Conservation (phyloP, 2,113 vertebrate genomes). For the Eolophus roseicapilla region DNA sequence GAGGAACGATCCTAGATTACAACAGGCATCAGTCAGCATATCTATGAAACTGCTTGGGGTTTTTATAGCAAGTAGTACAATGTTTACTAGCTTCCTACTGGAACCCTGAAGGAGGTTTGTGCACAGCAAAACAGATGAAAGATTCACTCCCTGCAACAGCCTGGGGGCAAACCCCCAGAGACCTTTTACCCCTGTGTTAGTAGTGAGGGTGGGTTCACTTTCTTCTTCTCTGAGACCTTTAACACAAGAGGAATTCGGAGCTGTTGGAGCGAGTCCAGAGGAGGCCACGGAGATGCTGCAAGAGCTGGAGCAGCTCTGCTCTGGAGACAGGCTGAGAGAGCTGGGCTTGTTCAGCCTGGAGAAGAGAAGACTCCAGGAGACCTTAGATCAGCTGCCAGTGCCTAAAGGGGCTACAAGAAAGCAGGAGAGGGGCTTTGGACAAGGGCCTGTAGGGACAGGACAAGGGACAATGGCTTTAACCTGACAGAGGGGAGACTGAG, state of each 20-base stretch:
- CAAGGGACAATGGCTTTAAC: too few species aligned
- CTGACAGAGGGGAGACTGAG: too few species aligned
- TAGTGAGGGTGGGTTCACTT: neutral
- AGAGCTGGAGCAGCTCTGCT: neutral
- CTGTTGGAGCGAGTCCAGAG: neutral
- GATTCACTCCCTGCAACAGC: neutral
- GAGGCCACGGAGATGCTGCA: neutral
- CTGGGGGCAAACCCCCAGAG: too few species aligned
- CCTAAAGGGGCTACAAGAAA: too few species aligned
- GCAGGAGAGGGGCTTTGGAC: too few species aligned
- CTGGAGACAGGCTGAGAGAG: neutral
- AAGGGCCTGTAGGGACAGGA: too few species aligned
- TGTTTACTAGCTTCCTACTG: neutral
- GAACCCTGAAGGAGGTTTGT: neutral
- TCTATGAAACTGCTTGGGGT: too few species aligned
- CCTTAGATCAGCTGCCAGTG: too few species aligned
- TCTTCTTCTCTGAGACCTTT: neutral
- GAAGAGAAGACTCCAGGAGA: too few species aligned
- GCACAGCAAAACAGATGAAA: neutral
- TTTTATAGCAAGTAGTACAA: neutral
- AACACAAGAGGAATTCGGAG: neutral
- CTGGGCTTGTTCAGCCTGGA: too few species aligned
- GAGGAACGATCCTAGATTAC: neutral
- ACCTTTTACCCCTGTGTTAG: accelerated
- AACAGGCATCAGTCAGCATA: too few species aligned